These are phyloP conservation scores for Parapristionchus giblindavisi DNA, from an alignment of 2,888 invertebrate species.

Conservation along the genomic window DNA sequence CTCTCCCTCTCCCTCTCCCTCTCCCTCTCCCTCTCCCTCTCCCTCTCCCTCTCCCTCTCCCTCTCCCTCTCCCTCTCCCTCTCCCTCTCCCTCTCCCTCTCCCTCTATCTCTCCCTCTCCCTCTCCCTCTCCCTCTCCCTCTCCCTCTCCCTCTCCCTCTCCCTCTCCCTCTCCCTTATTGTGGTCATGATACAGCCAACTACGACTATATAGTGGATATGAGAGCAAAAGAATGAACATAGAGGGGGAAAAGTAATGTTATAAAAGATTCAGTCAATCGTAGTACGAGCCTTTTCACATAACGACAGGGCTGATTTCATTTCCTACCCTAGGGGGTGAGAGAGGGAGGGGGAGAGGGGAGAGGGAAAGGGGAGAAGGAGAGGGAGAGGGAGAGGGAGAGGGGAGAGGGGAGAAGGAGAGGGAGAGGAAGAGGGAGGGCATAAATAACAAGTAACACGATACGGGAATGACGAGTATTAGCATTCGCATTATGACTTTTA, in stretches of 20 bases:
- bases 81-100: neutral
- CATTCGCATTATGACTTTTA: no score
- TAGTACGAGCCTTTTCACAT: no score
- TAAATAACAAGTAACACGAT: neutral
- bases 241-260: neutral
- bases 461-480: no score
- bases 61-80: neutral
- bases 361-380: no score
- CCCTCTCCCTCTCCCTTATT: neutral
- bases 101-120: neutral
- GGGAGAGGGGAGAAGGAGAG: neutral
- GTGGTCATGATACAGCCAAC: neutral
- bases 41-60: neutral
- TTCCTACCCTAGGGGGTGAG: no score
- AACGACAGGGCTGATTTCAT: no score
- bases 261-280: constrained; percentile 3
- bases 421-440: neutral
- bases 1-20: neutral
- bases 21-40: neutral
- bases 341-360: no score
- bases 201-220: neutral
- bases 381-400: no score
- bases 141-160: neutral
- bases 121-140: neutral
- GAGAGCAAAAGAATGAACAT: neutral